Percentiles rank a stretch among this genome's conserved stretches.
Evolutionary conservation across 92 coral and sea anemone genomes (phyloP).

Genomic region (Epizoanthus rinbou): DNA sequence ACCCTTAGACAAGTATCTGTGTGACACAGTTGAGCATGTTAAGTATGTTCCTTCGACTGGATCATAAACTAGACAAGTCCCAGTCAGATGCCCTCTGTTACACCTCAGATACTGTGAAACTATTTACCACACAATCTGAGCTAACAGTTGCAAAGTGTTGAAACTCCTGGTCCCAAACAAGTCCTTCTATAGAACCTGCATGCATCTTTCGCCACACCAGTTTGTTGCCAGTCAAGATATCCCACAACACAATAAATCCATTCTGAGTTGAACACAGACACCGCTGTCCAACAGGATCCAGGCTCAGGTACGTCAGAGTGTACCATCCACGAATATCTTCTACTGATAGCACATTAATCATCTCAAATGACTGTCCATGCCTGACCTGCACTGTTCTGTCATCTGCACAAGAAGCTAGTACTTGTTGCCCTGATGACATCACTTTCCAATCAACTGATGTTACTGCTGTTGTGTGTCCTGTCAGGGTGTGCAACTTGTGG

Average conservation of each 20-base stretch:
- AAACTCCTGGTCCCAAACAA: conserved; percentile 76
- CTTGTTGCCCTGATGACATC: conserved; percentile 52
- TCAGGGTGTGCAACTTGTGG: conserved; percentile 64
- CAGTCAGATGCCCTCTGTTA: no score
- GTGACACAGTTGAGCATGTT: no score
- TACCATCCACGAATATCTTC: conserved; percentile 81
- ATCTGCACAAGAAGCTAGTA: conserved; percentile 87
- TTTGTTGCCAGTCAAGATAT: conserved; percentile 67
- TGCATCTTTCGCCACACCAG: conserved; percentile 83
- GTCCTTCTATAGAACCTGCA: conserved; percentile 83
- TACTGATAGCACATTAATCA: conserved; percentile 58
- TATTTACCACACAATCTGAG: conserved; percentile 84
- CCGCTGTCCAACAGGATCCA: conserved; percentile 69
- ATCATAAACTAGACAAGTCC: no score
- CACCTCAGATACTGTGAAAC: conserved; percentile 31
- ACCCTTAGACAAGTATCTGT: no score
- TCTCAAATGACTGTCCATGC: conserved; percentile 65
- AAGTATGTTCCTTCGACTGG: no score
- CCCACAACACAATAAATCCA: conserved; percentile 86
- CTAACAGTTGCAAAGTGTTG: conserved; percentile 72
- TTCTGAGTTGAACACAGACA: conserved; percentile 92
- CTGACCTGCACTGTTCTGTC: conserved; percentile 79
- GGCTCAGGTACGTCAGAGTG: conserved; percentile 82
- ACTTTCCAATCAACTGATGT: conserved; percentile 88
- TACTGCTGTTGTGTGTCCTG: conserved; percentile 90